Base-by-base conservation (phyloP, 2,888 invertebrate genomes). In the Schizaphis graminum region DNA sequence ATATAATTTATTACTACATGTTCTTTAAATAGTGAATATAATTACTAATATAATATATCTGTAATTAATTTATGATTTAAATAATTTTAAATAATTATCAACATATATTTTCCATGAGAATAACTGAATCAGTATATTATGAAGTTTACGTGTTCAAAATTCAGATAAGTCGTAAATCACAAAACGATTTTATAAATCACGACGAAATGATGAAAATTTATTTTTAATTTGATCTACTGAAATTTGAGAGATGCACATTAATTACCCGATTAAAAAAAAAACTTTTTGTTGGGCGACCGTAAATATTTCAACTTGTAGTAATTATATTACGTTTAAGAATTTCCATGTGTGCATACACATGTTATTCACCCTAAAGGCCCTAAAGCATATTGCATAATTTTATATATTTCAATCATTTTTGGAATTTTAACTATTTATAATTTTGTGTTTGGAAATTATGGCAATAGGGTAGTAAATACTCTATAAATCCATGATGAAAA, bases 371-470 rank as follows among this genome's bases (percentile, higher is more conserved):
- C 7, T 35, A 35, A 35, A 77, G 8, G 35, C 35, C 21, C 7
- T 35, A 35, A 35, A 77, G 2, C 77, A 35, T 67, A 67, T 4
- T 7, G 77, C 77, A 21, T 77, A 35, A 7, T 77, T 24, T 77
- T 35, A 77, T 35, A 77, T 35, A 77, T 35, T 77, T 77, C 7
- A 21, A 21, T 35, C 28, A 77, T 77, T 77, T 35, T 77, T 77
- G 35, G 77, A 77, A 77, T 77, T 77, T 77, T 77, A 77, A 77
- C 77, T 77, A 77, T 77, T 77, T 35, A 77, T 77, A 77, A 21
- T 21, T 77, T 35, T 77, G 77, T 3, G 77, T 21, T 21, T 77
- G 26, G 7, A 77, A 67, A 77, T 35, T 77, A 35, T 8, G 35
- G 21, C 21, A 77, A 8, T 77, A 77, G 35, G 21, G 8, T 77